A percentile compares a stretch with the other conserved stretches of the same genome.
Evolutionary conservation across 2,888 invertebrate genomes (phyloP).

Genomic region (Beris morrisii): DNA sequence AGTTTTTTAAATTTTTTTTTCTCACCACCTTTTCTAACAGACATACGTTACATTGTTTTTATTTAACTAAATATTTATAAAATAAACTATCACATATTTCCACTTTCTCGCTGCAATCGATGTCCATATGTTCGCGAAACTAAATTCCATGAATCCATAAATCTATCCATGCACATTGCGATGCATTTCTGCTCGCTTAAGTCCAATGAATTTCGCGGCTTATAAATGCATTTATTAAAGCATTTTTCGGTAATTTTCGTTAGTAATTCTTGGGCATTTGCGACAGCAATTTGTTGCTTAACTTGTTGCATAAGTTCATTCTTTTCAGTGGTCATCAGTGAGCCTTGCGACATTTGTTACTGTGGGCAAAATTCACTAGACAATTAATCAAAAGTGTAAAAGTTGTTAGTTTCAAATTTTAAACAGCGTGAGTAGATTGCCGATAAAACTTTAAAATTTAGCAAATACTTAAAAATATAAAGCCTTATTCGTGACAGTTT

Average conservation of each 20-base stretch:
- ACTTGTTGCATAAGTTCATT: constrained; percentile 92
- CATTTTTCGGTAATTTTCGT: constrained; percentile 98
- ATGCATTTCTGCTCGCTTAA: constrained; percentile 94
- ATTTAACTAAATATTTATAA: no score
- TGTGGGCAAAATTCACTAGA: neutral
- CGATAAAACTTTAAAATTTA: no score
- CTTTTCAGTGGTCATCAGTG: constrained; percentile 57
- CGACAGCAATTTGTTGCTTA: constrained; percentile 92
- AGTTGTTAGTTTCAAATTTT: no score
- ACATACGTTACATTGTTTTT: no score
- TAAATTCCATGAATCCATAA: constrained; percentile 94
- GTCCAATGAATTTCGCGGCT: constrained; percentile 87
- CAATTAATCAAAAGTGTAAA: no score
- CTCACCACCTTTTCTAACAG: no score
- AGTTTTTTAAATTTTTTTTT: no score
- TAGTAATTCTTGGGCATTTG: constrained; percentile 89
- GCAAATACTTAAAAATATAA: no score
- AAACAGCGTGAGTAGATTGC: no score
- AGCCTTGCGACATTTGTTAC: neutral
- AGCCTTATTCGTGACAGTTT: no score
- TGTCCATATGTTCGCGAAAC: constrained; percentile 86
- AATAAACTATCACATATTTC: no score
- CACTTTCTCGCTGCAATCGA: constrained; percentile 60
- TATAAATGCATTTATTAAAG: constrained; percentile 89
- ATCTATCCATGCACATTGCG: constrained; percentile 97